Base-by-base conservation (phyloP, 2,888 invertebrate genomes). In the Torymus auratus region DNA sequence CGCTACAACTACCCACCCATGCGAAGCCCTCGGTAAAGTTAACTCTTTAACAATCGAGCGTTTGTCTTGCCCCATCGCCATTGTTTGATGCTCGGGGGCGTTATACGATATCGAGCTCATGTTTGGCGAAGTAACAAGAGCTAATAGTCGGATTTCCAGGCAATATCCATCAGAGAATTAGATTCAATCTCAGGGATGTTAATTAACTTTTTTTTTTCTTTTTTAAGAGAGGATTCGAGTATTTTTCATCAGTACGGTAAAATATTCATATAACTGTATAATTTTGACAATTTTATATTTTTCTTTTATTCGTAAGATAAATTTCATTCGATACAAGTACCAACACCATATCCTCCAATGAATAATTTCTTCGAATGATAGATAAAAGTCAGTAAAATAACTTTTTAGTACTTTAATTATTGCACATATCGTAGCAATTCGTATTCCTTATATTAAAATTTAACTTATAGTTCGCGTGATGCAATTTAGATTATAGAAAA, bases 21-120 rank as follows among this genome's bases (percentile, higher is more conserved):
- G 28, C 56, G 20, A 17, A 61, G 61, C 71, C 23, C n/a, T 52
- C 62, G 23, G 64, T 56, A 64, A 55, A 74, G 64, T 64, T 64
- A 74, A 74, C 60, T 67, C 60, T 65, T 67, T 60, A 67, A 67
- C 75, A 67, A 67, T 75, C 14, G 75, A 76, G 53, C 76, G 60
- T 76, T 76, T 68, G 61, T 64, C 73, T 73, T 65, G 23, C 56
- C 17, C 20, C 50, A 55, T 65, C 23, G 15, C 15, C 62, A 72
- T 72, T 62, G 60, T 67, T 65, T 52, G 67, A 50, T n/a, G 65
- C 55, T 64, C 41, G 17, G 70, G 17, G 28, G 3, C 28, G 61
- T 62, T 77, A 70, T 70, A 62, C 62, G 69, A 69, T 69, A 77
- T 70, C 69, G 28, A 61, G 69, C 62, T 70, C 23, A 55, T 64